Base-by-base conservation (phyloP, 2,113 vertebrate genomes). In the Azemiops feae region DNA sequence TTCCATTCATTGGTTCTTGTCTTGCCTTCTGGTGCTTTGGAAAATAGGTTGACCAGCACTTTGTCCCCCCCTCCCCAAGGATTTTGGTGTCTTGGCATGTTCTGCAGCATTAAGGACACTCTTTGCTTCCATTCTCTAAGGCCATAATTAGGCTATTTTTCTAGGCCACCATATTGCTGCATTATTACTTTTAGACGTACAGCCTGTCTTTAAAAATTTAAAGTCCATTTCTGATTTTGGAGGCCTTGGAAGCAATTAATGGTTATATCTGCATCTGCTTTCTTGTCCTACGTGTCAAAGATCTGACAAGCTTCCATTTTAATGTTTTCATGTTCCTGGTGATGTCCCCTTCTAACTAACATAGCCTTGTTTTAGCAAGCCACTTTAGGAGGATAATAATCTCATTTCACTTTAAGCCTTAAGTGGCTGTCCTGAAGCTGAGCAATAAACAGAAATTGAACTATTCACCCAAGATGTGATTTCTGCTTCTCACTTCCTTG, bases 141-240 rank as follows among this genome's bases (percentile, higher is more conserved):
- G 27, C 25, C 14, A 6, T 11, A 30, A 89, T 34, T 25, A 43
- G 8, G 22, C 7, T 6, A 8, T 18, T 86, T 47, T 43, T 39
- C 81, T 10, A 30, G 5, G n/a, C 22, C 55, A 81, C n/a, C n/a
- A 64, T 53, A 3, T 39, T 23, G 58, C 4, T 34, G 4, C 50
- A 39, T 20, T 87, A 43, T 43, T 52, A n/a, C 55, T 23, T 64
- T 54, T 30, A 50, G 52, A 74, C 25, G 93, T 54, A 53, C 92
- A 90, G 92, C 92, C 94, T 95, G 85, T 93, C 81, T 86, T 74
- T 85, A 69, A 91, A 87, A 95, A 93, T 90, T 93, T 86, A 23
- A 95, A 96, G 93, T 86, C 93, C 96, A 95, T 85, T 94, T 81
- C 90, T 39, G 94, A 95, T 95, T 95, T 94, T 94, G 95, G 88